Evolutionary conservation across 1,140 invertebrate species (phyloP).

Genomic region (Cyrtorhinus lividipennis): DNA sequence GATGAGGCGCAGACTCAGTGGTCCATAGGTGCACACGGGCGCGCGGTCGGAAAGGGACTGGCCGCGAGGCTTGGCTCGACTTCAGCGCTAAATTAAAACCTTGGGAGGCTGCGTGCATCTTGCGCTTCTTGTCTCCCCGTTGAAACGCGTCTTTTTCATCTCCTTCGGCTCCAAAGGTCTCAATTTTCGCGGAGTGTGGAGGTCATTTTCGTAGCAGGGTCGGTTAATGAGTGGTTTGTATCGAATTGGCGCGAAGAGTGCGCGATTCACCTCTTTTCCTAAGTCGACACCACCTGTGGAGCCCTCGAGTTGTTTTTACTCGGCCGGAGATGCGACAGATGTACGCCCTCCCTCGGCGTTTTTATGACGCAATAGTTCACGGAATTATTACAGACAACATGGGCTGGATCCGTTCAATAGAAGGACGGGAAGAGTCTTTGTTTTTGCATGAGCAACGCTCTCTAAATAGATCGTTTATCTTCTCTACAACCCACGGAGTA

Average conservation of each 20-base stretch:
- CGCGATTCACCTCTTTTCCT: not conserved
- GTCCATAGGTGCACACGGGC: not conserved
- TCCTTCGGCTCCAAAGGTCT: not conserved
- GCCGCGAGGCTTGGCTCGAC: not conserved
- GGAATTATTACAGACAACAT: not conserved
- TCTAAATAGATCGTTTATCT: not conserved
- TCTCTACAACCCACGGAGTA: not conserved
- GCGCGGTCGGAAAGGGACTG: not conserved
- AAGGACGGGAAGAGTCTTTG: not conserved
- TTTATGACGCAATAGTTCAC: not conserved
- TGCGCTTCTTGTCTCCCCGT: not conserved
- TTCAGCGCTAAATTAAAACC: slow-evolving; percentile 15
- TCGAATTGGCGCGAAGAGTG: not conserved
- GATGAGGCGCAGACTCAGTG: not conserved
- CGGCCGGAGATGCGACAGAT: slow-evolving; percentile 1
- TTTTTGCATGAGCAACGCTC: not conserved
- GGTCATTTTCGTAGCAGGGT: no score
- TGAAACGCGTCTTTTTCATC: not conserved
- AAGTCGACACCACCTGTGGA: not conserved
- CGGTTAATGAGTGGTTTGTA: not conserved
- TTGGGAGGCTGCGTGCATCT: slow-evolving; percentile 8
- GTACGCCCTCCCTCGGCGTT: not conserved
- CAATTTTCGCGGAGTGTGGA: not conserved
- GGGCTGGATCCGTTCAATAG: not conserved
- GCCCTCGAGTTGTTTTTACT: not conserved